Conservation (phyloP, 1,140 invertebrate species). For the Drosophila melanica region DNA sequence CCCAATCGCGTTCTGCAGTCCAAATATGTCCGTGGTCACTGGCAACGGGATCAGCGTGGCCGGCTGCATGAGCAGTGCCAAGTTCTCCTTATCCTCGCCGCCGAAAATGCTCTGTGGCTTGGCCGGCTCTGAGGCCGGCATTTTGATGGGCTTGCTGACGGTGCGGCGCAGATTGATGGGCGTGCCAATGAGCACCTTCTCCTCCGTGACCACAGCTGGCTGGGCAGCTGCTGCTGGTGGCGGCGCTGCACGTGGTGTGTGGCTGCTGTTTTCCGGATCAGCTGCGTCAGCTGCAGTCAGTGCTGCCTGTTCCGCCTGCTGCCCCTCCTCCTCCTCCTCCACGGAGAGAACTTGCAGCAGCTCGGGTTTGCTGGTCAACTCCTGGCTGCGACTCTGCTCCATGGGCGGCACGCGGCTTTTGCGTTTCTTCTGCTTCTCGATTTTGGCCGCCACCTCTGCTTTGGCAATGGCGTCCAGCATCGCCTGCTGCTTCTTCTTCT, state of each 20-base stretch:
- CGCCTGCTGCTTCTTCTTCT: slow-evolving; percentile 85
- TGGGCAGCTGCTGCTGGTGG: background rate
- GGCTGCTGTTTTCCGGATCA: background rate
- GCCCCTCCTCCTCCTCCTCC: slow-evolving; percentile 51
- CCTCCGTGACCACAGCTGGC: slow-evolving; percentile 52
- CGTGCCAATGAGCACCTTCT: slow-evolving; percentile 79
- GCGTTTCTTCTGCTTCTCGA: slow-evolving; percentile 84
- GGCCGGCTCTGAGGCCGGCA: slow-evolving; percentile 10
- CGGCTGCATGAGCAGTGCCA: slow-evolving; percentile 84
- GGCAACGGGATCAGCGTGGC: slow-evolving; percentile 83
- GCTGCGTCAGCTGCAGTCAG: background rate
- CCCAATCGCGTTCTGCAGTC: slow-evolving; percentile 77
- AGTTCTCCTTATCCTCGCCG: slow-evolving; percentile 63
- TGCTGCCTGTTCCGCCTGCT: background rate
- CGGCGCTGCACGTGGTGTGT: slow-evolving; percentile 37
- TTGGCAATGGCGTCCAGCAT: slow-evolving; percentile 85
- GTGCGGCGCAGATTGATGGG: slow-evolving; percentile 79
- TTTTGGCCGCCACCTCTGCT: slow-evolving; percentile 85
- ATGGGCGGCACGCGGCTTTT: slow-evolving; percentile 31
- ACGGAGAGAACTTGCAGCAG: slow-evolving; percentile 55
- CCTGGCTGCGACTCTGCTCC: slow-evolving; percentile 14
- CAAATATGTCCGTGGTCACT: slow-evolving; percentile 78
- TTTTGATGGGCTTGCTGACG: slow-evolving; percentile 67
- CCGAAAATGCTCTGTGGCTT: slow-evolving; percentile 9
- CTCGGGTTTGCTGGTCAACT: slow-evolving; percentile 35